Evolutionary conservation across 1,140 invertebrate species (phyloP).

Genomic region (Heliconius congener): DNA sequence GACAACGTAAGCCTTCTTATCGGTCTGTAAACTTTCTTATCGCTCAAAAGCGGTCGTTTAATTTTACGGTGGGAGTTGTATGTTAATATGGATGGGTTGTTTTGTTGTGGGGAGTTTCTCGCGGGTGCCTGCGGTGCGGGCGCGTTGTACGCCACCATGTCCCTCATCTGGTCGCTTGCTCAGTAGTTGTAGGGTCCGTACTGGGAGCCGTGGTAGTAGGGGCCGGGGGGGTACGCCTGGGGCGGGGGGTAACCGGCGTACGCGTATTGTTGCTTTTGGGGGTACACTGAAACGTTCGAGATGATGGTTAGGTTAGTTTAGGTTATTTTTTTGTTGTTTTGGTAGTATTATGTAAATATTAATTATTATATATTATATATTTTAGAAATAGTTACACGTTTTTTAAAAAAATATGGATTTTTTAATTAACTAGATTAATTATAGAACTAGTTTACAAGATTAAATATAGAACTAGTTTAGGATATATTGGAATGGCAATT

Average conservation of each 20-base stretch:
- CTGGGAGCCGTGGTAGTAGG: slow-evolving; percentile 94
- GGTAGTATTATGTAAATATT: not conserved
- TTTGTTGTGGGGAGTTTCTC: slow-evolving; percentile 55
- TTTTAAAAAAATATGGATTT: too few species aligned
- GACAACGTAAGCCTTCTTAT: slow-evolving; percentile 68
- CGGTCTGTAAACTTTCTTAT: slow-evolving; percentile 66
- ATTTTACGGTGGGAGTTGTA: slow-evolving; percentile 69
- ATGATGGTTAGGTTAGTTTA: not conserved
- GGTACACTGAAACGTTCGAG: slow-evolving; percentile 87
- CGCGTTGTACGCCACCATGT: slow-evolving; percentile 67
- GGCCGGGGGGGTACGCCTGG: slow-evolving; percentile 91
- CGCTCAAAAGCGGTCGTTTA: slow-evolving; percentile 60
- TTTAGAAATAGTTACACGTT: not conserved
- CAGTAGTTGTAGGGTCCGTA: slow-evolving; percentile 96
- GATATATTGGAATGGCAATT: not conserved
- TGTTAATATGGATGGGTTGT: slow-evolving; percentile 51
- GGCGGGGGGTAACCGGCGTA: slow-evolving; percentile 90
- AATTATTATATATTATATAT: not conserved
- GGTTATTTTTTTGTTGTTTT: not conserved
- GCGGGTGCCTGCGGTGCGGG: slow-evolving; percentile 73
- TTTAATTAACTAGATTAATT: not conserved
- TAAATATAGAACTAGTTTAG: not conserved
- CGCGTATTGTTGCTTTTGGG: slow-evolving; percentile 95
- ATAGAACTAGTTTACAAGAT: too few species aligned
- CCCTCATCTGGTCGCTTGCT: slow-evolving; percentile 80